Evolutionary conservation across 2,113 vertebrate genomes (phyloP).

Genomic region (Motacilla tschutschensis): DNA sequence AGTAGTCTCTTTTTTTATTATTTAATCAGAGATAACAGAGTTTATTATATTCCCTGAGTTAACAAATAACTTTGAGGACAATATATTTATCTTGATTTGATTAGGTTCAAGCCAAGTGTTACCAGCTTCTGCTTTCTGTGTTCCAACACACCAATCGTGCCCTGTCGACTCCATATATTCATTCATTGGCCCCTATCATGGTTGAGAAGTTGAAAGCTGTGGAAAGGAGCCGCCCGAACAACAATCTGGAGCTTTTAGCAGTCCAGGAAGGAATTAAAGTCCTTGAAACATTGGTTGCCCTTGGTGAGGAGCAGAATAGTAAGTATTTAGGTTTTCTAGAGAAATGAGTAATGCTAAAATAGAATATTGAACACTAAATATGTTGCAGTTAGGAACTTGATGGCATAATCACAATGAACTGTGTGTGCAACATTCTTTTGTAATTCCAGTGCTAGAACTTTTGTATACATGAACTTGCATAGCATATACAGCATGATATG

Average conservation of each 20-base stretch:
- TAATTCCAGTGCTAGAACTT: neutral
- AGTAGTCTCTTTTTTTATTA: neutral
- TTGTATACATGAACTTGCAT: fast-evolving
- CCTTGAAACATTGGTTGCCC: slow-evolving; percentile 90
- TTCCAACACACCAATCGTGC: slow-evolving; percentile 93
- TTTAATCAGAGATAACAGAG: neutral
- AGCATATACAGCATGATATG: neutral
- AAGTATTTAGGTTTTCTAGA: slow-evolving; percentile 70
- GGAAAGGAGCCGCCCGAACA: slow-evolving; percentile 82
- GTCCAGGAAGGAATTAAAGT: slow-evolving; percentile 95
- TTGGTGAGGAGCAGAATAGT: slow-evolving; percentile 96
- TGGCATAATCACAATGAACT: neutral
- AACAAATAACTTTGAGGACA: slow-evolving; percentile 6
- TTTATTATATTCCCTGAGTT: neutral
- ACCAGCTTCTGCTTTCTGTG: slow-evolving; percentile 94
- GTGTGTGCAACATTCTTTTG: neutral
- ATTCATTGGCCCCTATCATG: slow-evolving; percentile 88
- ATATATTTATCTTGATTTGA: slow-evolving; percentile 44
- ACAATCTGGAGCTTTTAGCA: slow-evolving; percentile 85
- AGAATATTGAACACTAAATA: neutral
- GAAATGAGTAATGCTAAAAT: neutral
- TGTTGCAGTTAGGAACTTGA: neutral
- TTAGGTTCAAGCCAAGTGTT: slow-evolving; percentile 94
- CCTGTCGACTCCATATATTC: slow-evolving; percentile 94
- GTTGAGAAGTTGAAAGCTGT: slow-evolving; percentile 94